Base-by-base conservation (phyloP, 2,888 invertebrate species). In the Drosophila pseudotakahashii region DNA sequence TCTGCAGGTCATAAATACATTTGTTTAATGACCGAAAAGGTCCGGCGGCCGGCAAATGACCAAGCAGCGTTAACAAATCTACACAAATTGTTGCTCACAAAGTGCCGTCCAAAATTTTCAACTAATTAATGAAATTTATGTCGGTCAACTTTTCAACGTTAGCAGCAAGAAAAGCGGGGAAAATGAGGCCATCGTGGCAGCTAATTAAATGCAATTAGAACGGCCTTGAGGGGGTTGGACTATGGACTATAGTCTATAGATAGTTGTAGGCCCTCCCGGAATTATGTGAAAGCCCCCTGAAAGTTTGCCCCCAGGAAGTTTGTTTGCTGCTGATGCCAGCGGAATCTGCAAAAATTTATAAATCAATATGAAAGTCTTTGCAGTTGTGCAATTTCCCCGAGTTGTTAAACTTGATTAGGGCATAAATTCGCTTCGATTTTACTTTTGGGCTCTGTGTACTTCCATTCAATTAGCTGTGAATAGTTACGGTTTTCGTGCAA, bases 91-190 rank as follows among this genome's bases (percentile, higher is more conserved):
- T 57, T 64, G 30, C 59, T 39, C 41, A 36, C 62, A 54, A 60
- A 67, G 54, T 41, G 71, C 51, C 34, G 39, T 36, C 36, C 55
- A 57, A 72, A 72, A 67, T 71, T 60, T 72, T 62, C 50, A 62
- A 78, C 79, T 78, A 81, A 78, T 77, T 79, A 81, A 81, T 76
- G 69, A 72, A 81, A 79, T 81, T 79, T 79, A 79, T 79, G 77
- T 81, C 81, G 79, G 81, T 79, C 75, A 79, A 75, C 75, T 81
- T 77, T 69, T 51, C 58, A 48, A 34, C 61, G 53, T 14, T 50
- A 26, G 51, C 37, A 30, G 30, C 50, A 48, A 30, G 23, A 37
- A 44, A 30, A 32, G 45, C 45, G 39, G 45, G 36, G 13, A 41
- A 69, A 79, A 67, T 60, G 59, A 53, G 80, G 74, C 70, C 70